Base-by-base conservation (phyloP, 2,797 vertebrate genomes). In the Euthynnus affinis region DNA sequence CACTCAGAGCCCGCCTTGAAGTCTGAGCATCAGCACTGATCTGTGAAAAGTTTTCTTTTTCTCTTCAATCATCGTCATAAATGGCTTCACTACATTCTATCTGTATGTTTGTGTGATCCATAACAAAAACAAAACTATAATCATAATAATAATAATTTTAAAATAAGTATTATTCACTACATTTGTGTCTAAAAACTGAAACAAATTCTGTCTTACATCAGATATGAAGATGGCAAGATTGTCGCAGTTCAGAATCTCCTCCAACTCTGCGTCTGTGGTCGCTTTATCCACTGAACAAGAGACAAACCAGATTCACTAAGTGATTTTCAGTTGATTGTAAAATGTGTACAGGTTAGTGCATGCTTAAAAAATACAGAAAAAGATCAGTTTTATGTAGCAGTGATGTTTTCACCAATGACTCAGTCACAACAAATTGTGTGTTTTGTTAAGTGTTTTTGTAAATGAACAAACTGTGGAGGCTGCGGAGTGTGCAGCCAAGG, bases 211-310 rank as follows among this genome's bases (percentile, higher is more conserved):
- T 95, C 97, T 73, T 82, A 98, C 97, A 56, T 97, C 96, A 0
- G 95, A 96, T 42, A 95, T 96, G 88, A 99, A 99, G 79, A 98
- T 93, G 17, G 95, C 75, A 3, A 96, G 95, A 84, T 95, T 96
- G 46, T 95, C 95, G 3, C 92, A 93, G 69, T 95, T 96, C 72
- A 99, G 85, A 95, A 98, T 96, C 46, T 95, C 96, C 76, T 99
- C 98, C 84, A 98, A 90, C 80, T 98, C 96, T 3, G 96, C 96
- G 4, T 97, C 95, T 0, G 97, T 96, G 17, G 96, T 96, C 57
- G 90, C 92, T 89, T 94, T 96, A 48, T 96, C 96, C 84, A 97
- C 98, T 99, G 84, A 65, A 76, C 72, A 0, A 42, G 22, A 55
- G 6, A 83, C 12, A 80, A 53, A 68, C 37, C 4, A 20, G 6